phyloP scores from a whole-genome alignment of 2,888 invertebrate genomes.

The Candidula unifasciata region DNA sequence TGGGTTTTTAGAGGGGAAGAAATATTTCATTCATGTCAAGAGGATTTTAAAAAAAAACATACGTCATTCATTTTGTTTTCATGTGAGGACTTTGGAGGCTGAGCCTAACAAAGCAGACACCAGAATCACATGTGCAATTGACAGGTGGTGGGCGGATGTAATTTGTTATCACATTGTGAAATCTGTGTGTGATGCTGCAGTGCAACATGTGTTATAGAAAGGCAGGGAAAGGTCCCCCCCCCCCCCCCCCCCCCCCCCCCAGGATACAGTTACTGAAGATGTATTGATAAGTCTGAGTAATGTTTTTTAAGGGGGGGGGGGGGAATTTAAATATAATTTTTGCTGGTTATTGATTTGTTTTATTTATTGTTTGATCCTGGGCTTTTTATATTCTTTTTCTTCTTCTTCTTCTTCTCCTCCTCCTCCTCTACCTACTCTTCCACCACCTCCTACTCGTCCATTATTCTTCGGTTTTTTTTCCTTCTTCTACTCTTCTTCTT shows the following conservation, averaged over 20 bases:
- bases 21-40: no score
- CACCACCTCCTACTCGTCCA: not conserved
- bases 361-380: no score
- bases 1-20: no score
- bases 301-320: no score
- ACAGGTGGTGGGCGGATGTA: slow-evolving; percentile 14
- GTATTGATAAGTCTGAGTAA: not conserved
- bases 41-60: no score
- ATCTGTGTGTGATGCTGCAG: not conserved
- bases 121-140: not conserved
- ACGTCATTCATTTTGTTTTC: not conserved
- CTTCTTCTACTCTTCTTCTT: not conserved
- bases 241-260: no score
- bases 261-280: not conserved
- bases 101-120: not conserved
- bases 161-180: slow-evolving; percentile 3
- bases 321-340: no score
- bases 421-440: not conserved
- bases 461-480: not conserved
- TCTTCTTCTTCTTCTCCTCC: not conserved
- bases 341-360: no score
- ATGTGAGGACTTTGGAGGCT: not conserved
- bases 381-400: no score
- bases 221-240: not conserved
- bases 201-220: not conserved